Evolutionary conservation across 2,888 invertebrate species (phyloP), one percentile per base, ranked within the genome.

Genomic region (Andrena dorsata): DNA sequence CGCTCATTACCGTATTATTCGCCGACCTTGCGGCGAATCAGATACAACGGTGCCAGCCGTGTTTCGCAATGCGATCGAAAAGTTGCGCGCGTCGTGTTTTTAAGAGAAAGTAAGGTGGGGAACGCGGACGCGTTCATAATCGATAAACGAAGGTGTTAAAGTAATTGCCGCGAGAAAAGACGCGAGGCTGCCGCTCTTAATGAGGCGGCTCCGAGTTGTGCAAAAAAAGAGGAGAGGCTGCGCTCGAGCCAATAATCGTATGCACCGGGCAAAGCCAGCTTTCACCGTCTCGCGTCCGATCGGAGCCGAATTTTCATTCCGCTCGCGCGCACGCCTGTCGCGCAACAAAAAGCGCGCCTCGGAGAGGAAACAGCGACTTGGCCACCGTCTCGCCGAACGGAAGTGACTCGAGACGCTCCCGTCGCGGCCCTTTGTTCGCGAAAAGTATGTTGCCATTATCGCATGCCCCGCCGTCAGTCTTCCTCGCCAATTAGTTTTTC

Each of bases 321-420:
- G 58, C 76, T 82, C 83, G 80, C 87, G 80, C 63, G 76, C 64
- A 20, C 77, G 56, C 26, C 63, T 56, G 35, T 26, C 61, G 65
- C 66, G 73, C 74, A 72, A 85, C 85, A 83, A 79, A 79, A 85
- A 76, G 4, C 84, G 28, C 84, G 65, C 65, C 82, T 28, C 68
- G 63, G 75, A 64, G 82, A 85, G 87, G 87, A 82, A 85, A 82
- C 85, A 80, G 75, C 86, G 85, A 69, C 74, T 75, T 49, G 65
- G 56, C 30, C 26, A 5, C 72, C 61, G 87, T 87, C 87, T 86
- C 83, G 87, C 84, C 87, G 60, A 77, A 72, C 87, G 87, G 87
- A 87, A 87, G 84, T 82, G 77, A 73, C 86, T 79, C 30, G 79
- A 74, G 87, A 76, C 74, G 53, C 68, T 61, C 58, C 76, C 65